Percentiles rank a stretch among this genome's conserved stretches.
Evolutionary conservation across 2,888 invertebrate genomes (phyloP).

Genomic region (Ectemnius cavifrons): DNA sequence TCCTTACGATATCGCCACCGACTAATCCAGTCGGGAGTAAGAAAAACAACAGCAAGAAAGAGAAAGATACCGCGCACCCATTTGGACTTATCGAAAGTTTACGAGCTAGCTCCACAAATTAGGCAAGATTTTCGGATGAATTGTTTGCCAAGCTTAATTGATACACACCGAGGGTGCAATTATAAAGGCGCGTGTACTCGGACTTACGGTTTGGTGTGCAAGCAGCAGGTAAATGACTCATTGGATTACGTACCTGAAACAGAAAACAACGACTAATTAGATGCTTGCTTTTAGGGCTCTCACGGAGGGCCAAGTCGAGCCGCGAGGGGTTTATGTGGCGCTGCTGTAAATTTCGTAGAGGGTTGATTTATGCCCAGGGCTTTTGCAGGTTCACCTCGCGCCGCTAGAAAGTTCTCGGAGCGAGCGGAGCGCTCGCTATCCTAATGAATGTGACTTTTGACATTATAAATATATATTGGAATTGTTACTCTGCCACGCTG

Average conservation of each 20-base stretch:
- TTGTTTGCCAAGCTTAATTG: conserved; percentile 53
- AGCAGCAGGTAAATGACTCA: conserved; percentile 35
- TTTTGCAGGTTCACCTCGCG: conserved; percentile 11
- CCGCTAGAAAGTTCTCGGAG: background rate
- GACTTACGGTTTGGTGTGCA: conserved; percentile 39
- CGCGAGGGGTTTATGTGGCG: conserved; percentile 26
- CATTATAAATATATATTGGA: conserved; percentile 3
- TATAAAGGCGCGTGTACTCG: conserved; percentile 18
- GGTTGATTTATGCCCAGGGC: conserved; percentile 36
- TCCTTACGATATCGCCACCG: conserved; percentile 43
- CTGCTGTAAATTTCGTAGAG: conserved; percentile 49
- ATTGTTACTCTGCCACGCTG: background rate
- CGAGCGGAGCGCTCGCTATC: background rate
- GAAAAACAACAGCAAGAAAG: conserved; percentile 44
- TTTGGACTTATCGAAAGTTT: conserved; percentile 33
- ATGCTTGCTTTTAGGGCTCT: conserved; percentile 35
- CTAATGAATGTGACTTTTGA: conserved; percentile 9
- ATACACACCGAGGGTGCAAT: conserved; percentile 30
- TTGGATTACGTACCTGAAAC: conserved; percentile 72
- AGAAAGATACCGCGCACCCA: background rate
- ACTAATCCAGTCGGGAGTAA: conserved; percentile 56
- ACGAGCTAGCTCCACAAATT: conserved; percentile 44
- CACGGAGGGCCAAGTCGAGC: conserved; percentile 22
- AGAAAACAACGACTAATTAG: conserved; percentile 57
- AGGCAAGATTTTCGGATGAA: conserved; percentile 29